These are phyloP conservation scores for Odontomyia ornata DNA, from an alignment of 2,888 invertebrate species.

Conservation along the genomic window DNA sequence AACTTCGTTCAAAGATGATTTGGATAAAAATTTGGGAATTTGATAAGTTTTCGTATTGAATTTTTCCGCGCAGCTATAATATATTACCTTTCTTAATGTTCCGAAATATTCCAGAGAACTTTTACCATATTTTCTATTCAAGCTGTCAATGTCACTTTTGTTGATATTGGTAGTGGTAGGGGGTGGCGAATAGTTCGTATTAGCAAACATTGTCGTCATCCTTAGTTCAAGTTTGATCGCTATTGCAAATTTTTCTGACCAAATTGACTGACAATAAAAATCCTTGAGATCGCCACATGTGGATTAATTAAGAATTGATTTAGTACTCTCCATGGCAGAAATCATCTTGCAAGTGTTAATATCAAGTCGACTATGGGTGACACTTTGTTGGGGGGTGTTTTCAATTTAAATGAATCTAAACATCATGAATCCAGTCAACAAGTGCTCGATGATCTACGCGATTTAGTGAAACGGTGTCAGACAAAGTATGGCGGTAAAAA, in stretches of 20 bases:
- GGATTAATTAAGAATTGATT: neutral
- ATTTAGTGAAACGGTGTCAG: conserved; percentile 70
- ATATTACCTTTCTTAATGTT: no score
- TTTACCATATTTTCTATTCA: no score
- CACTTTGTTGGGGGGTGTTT: conserved; percentile 34
- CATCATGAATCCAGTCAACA: conserved; percentile 52
- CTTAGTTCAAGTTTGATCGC: neutral
- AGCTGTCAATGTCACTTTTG: neutral
- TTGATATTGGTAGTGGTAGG: neutral
- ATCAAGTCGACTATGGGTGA: conserved; percentile 9
- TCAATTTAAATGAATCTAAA: conserved; percentile 27
- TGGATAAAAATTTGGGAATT: no score
- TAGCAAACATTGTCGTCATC: neutral
- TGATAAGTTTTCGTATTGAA: no score
- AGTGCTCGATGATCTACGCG: conserved; percentile 58
- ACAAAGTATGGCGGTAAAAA: conserved; percentile 86
- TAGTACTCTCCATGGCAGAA: neutral
- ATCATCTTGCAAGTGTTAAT: neutral
- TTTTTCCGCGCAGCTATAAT: no score
- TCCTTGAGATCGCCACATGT: neutral
- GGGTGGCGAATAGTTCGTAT: neutral
- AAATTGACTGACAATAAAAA: neutral
- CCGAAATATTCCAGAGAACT: no score
- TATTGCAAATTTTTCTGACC: neutral
- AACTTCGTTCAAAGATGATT: no score